phyloP scores from a whole-genome alignment of 2,888 invertebrate genomes.

The Epicampocera succincta region DNA sequence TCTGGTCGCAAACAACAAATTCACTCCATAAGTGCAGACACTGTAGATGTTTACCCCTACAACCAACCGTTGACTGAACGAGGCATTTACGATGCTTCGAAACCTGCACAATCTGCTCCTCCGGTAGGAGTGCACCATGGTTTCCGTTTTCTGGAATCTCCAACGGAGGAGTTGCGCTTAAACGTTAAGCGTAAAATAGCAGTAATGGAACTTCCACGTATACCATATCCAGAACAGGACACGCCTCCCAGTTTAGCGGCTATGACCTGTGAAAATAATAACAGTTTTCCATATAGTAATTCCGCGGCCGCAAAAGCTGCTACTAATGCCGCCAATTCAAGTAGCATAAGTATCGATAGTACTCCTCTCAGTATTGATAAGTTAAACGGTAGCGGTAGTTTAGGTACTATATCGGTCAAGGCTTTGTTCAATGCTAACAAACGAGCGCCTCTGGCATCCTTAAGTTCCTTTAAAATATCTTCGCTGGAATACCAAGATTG shows the following conservation, averaged over 20 bases:
- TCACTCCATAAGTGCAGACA: slow-evolving; percentile 80
- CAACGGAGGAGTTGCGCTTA: slow-evolving; percentile 78
- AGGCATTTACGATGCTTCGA: slow-evolving; percentile 50
- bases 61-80: slow-evolving; percentile 72
- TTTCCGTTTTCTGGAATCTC: slow-evolving; percentile 76
- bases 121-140: slow-evolving; percentile 71
- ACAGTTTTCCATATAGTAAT: slow-evolving; percentile 76
- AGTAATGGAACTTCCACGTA: slow-evolving; percentile 76
- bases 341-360: slow-evolving; percentile 78
- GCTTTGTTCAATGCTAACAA: slow-evolving; percentile 79
- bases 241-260: slow-evolving; percentile 69
- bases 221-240: slow-evolving; percentile 64
- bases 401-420: slow-evolving; percentile 79
- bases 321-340: slow-evolving; percentile 74
- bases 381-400: slow-evolving; percentile 76
- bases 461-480: slow-evolving; percentile 89
- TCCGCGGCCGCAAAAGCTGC: slow-evolving; percentile 75
- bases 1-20: slow-evolving; percentile 79
- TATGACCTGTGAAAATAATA: slow-evolving; percentile 75
- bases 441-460: slow-evolving; percentile 90
- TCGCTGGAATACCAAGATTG: slow-evolving; percentile 86
- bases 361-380: slow-evolving; percentile 76
- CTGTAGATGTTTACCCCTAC: slow-evolving; percentile 79
- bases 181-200: slow-evolving; percentile 78
- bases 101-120: slow-evolving; percentile 62